A percentile compares a stretch with the other conserved stretches of the same genome.
Conservation (phyloP, 2,113 vertebrate species). For the Ictalurus furcatus region DNA sequence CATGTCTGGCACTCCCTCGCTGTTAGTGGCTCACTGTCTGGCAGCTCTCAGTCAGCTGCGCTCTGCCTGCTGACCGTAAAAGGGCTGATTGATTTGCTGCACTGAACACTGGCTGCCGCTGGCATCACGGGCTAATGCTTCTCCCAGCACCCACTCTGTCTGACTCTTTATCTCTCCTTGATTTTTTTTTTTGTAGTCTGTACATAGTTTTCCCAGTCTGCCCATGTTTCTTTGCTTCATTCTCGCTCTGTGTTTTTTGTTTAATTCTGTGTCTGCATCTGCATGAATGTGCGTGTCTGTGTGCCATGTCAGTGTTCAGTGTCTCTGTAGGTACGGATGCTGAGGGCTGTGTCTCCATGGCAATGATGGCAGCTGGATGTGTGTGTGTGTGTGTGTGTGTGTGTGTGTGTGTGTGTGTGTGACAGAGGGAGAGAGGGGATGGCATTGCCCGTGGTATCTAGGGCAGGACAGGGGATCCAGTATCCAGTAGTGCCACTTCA, state of each 20-base stretch:
- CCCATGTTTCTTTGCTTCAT: background rate
- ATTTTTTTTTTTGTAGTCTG: background rate
- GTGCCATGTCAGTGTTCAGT: constrained; percentile 32
- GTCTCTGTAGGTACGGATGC: constrained; percentile 43
- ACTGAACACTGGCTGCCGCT: constrained; percentile 34
- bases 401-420: background rate
- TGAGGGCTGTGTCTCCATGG: constrained; percentile 47
- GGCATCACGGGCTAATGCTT: constrained; percentile 37
- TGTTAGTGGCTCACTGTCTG: constrained; percentile 34
- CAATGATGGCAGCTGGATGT: constrained; percentile 48
- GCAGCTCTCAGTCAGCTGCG: constrained; percentile 38
- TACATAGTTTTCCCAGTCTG: background rate
- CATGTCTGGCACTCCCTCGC: constrained; percentile 40
- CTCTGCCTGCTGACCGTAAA: constrained; percentile 43
- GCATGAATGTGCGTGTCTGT: background rate
- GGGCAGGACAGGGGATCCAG: constrained; percentile 47
- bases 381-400: background rate
- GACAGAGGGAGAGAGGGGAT: background rate
- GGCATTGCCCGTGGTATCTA: constrained; percentile 49
- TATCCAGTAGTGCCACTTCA: constrained; percentile 42
- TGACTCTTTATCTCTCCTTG: background rate
- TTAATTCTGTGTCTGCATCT: background rate
- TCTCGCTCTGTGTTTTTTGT: background rate
- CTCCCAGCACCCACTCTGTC: constrained; percentile 35
- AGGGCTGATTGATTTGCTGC: constrained; percentile 35